phyloP scores from a whole-genome alignment of 1,140 invertebrate species.

The Phthorimaea operculella region DNA sequence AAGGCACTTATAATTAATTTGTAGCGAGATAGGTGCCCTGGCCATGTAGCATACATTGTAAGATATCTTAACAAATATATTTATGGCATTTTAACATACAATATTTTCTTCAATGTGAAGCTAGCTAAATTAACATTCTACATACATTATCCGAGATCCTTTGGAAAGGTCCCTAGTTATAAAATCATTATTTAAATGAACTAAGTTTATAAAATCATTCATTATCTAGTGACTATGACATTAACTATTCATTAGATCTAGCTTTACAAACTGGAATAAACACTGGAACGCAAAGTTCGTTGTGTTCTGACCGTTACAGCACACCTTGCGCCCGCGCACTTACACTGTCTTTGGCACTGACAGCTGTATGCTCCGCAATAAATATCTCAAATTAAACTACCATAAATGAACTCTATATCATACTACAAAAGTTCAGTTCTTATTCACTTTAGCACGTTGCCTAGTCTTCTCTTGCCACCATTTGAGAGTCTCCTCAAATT shows the following conservation, averaged over 20 bases:
- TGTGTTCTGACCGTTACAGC: constrained; percentile 44
- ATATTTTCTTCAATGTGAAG: too few relatives aligned
- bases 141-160: too few relatives aligned
- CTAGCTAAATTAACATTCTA: too few relatives aligned
- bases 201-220: neutral
- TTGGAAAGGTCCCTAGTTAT: neutral
- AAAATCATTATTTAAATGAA: neutral
- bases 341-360: constrained; percentile 52
- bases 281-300: constrained; percentile 11
- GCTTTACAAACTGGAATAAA: neutral
- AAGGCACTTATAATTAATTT: constrained; percentile 46
- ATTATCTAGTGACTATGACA: neutral
- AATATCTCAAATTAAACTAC: constrained; percentile 29
- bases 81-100: neutral
- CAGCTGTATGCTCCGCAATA: constrained; percentile 57
- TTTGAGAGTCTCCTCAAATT: constrained; percentile 61
- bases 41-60: neutral
- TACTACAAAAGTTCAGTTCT: neutral
- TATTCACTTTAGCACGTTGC: constrained; percentile 28
- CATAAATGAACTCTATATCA: constrained; percentile 9
- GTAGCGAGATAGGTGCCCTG: constrained; percentile 37
- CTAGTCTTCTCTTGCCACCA: constrained; percentile 64
- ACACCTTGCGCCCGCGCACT: constrained; percentile 51
- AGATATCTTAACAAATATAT: neutral
- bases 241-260: neutral